Evolutionary conservation across 2,888 invertebrate genomes (phyloP), one percentile per base, ranked within the genome.

Genomic region (Pollenia griseotomentosa): DNA sequence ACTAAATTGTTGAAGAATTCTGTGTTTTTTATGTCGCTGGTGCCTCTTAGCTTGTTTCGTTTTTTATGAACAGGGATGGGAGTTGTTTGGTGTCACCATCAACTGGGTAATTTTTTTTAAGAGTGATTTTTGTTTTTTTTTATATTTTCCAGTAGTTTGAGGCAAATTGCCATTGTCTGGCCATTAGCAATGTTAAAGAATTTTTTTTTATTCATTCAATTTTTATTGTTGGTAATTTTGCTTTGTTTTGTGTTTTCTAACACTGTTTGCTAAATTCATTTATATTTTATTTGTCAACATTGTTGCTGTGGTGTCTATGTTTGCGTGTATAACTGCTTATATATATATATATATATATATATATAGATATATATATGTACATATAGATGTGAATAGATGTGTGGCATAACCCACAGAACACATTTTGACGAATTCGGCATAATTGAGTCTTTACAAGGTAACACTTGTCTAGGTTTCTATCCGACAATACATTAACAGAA

Each of bases 151-250:
- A 48, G 65, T 51, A 65, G 61, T 65, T 77, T 63, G 63, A 66
- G 66, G 77, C 78, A 74, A 80, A 86, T 80, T 86, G 86, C 78
- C 59, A 82, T 86, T 86, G 80, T 86, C 65, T 83, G 73, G 70
- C 79, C 75, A 83, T 83, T 83, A 86, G 79, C 86, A 51, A 77
- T 83, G 74, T 83, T 70, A 63, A 74, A 78, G 53, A 46, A 40
- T 59, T 70, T 79, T 79, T 42, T 42, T 83, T 73, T 55, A 16
- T 73, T 23, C 33, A 42, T 40, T 40, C 23, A 65, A 53, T 57
- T 70, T 71, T 23, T 61, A 23, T 66, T 61, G 65, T 80, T 71
- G 19, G 46, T 68, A 51, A 42, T 63, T 53, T 7, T 33, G 40
- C 16, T 14, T n/a, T 59, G 14, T 63, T 53, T 42, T 63, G 14